Evolutionary conservation across 2,888 invertebrate genomes (phyloP).

Genomic region (Caenorhabditis sinica): DNA sequence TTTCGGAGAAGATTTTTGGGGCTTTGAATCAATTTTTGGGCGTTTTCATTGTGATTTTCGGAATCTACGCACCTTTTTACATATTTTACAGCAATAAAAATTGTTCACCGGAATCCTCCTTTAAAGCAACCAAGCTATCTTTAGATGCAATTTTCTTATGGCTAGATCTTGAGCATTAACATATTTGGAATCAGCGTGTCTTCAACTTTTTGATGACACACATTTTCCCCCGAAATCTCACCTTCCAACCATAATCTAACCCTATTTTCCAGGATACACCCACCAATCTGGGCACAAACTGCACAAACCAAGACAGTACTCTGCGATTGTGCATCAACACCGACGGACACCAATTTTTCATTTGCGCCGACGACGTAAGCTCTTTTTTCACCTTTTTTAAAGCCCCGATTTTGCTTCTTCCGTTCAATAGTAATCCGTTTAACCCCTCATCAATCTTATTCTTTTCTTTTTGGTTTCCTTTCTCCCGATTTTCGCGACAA

Average conservation of each 20-base stretch:
- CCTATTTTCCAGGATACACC: conserved; percentile 71
- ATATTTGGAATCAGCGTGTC: too few species aligned
- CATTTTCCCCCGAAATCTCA: neutral
- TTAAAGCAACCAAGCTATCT: too few species aligned
- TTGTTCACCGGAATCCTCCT: too few species aligned
- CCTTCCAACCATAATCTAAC: too few species aligned
- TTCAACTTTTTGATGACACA: neutral
- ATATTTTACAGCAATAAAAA: too few species aligned
- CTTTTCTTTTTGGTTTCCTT: too few species aligned
- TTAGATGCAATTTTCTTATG: too few species aligned
- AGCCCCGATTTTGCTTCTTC: neutral
- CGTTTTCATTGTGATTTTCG: too few species aligned
- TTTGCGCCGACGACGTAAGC: conserved; percentile 66
- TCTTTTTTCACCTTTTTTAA: conserved; percentile 11
- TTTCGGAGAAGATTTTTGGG: too few species aligned
- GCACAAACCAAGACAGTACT: conserved; percentile 68
- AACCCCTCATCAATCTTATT: conserved; percentile 33
- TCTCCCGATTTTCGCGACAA: neutral
- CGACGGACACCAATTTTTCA: conserved; percentile 51
- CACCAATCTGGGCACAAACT: conserved; percentile 77
- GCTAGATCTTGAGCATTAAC: too few species aligned
- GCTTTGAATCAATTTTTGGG: too few species aligned
- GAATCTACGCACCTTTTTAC: too few species aligned
- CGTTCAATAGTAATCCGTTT: conserved; percentile 1
- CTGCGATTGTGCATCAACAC: conserved; percentile 73